Evolutionary conservation across 2,888 invertebrate species (phyloP).

Genomic region (Agriopis marginaria): DNA sequence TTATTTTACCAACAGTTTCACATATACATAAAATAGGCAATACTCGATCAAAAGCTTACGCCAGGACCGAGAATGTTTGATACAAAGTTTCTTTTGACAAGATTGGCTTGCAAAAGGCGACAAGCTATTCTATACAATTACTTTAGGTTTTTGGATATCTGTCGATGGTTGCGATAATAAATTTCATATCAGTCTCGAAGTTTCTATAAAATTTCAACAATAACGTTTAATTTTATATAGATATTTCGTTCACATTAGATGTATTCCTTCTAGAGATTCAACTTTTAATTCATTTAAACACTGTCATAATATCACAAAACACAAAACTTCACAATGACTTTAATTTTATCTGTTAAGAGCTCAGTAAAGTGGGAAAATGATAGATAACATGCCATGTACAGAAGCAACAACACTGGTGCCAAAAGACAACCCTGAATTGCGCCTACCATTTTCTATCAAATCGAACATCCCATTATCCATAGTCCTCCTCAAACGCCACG

Average conservation of each 20-base stretch:
- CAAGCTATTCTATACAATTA: slow-evolving; percentile 37
- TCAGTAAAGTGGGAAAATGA: not conserved
- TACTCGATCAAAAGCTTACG: slow-evolving; percentile 11
- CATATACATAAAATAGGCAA: slow-evolving; percentile 2
- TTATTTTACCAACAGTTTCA: slow-evolving; percentile 43
- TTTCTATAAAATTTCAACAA: not conserved
- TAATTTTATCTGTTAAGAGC: not conserved
- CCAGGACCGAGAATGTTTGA: slow-evolving; percentile 1
- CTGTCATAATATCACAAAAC: not conserved
- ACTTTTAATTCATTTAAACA: not conserved
- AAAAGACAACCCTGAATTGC: slow-evolving; percentile 38
- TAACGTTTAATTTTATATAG: not conserved
- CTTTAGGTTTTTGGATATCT: no score
- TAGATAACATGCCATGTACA: slow-evolving; percentile 33
- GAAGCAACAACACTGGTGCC: slow-evolving; percentile 41
- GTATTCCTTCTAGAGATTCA: not conserved
- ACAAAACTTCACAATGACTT: not conserved
- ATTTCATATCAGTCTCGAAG: not conserved
- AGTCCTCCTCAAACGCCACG: slow-evolving; percentile 70
- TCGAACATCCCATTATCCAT: slow-evolving; percentile 72
- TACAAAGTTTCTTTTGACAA: slow-evolving; percentile 26
- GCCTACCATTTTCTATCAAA: slow-evolving; percentile 56
- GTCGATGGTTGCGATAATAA: no score
- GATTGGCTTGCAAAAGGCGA: slow-evolving; percentile 71
- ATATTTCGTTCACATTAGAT: not conserved